Evolutionary conservation across 2,113 vertebrate genomes (phyloP).

Genomic region (Grammatotria lemairii): DNA sequence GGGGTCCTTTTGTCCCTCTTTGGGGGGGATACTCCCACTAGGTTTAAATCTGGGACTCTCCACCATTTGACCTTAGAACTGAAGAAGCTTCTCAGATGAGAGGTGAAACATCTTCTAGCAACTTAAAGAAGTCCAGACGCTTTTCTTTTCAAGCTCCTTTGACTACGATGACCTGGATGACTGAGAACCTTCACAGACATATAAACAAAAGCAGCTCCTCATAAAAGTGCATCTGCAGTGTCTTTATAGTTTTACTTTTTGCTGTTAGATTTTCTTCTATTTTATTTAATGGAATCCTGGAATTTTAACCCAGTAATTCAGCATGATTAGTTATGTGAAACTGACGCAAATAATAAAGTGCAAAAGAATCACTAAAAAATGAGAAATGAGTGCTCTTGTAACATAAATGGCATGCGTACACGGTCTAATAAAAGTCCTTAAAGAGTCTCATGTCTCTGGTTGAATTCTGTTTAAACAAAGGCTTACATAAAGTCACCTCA

Average conservation of each 20-base stretch:
- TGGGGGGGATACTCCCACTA: no score
- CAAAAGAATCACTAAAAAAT: neutral
- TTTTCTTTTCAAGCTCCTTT: no score
- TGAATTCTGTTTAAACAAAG: neutral
- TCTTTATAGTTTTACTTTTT: neutral
- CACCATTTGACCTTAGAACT: no score
- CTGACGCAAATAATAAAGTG: neutral
- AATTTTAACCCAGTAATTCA: neutral
- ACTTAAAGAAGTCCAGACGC: no score
- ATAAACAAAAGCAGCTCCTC: neutral
- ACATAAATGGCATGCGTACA: neutral
- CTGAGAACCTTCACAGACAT: no score
- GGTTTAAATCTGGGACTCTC: no score
- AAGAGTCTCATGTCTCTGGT: neutral
- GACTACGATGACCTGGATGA: no score
- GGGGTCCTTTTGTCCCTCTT: no score
- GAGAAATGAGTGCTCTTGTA: neutral
- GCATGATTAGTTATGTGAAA: neutral
- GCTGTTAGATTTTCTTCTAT: neutral
- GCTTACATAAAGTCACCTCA: neutral
- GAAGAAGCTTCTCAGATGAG: no score
- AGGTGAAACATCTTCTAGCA: no score
- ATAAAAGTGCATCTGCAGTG: neutral
- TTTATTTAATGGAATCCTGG: neutral
- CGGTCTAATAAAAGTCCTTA: neutral